Evolutionary conservation across 2,888 invertebrate species (phyloP).

Genomic region (Pediacus dermestoides): DNA sequence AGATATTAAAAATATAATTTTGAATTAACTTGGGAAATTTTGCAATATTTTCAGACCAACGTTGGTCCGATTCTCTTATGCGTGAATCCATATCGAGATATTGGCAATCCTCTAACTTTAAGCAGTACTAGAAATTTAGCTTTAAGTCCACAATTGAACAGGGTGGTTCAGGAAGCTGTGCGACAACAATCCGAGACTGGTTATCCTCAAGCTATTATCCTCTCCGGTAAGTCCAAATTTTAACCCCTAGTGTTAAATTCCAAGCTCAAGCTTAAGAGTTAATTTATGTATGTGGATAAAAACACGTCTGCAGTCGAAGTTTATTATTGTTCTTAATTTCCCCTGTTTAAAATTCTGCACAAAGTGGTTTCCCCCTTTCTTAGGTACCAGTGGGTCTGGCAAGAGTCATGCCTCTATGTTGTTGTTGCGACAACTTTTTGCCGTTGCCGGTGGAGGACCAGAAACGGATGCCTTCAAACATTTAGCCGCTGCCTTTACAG

Average conservation of each 20-base stretch:
- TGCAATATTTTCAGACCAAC: slow-evolving; percentile 83
- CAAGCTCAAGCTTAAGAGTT: neutral
- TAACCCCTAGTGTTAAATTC: slow-evolving; percentile 7
- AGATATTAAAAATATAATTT: too few relatives aligned
- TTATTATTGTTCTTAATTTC: too few relatives aligned
- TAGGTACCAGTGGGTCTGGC: slow-evolving; percentile 87
- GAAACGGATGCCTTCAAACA: slow-evolving; percentile 97
- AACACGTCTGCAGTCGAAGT: neutral
- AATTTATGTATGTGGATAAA: neutral
- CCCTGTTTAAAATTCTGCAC: too few relatives aligned
- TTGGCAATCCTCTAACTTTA: slow-evolving; percentile 82
- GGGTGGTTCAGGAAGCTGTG: slow-evolving; percentile 87
- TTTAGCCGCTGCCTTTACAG: slow-evolving; percentile 91
- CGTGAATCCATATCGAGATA: slow-evolving; percentile 84
- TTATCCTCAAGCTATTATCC: slow-evolving; percentile 91
- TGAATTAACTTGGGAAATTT: too few relatives aligned
- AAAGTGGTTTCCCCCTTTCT: too few relatives aligned
- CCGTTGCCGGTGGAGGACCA: slow-evolving; percentile 89
- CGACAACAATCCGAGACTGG: slow-evolving; percentile 92
- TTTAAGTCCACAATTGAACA: slow-evolving; percentile 76
- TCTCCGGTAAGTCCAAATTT: slow-evolving; percentile 62
- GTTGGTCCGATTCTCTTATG: slow-evolving; percentile 88
- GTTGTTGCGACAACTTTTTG: slow-evolving; percentile 84
- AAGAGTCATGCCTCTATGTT: slow-evolving; percentile 93
- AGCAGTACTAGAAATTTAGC: slow-evolving; percentile 69